Percentiles rank a stretch among this genome's conserved stretches.
These are phyloP conservation scores for Phyto melanocephala DNA, from an alignment of 2,888 invertebrate genomes.

Conservation along the genomic window DNA sequence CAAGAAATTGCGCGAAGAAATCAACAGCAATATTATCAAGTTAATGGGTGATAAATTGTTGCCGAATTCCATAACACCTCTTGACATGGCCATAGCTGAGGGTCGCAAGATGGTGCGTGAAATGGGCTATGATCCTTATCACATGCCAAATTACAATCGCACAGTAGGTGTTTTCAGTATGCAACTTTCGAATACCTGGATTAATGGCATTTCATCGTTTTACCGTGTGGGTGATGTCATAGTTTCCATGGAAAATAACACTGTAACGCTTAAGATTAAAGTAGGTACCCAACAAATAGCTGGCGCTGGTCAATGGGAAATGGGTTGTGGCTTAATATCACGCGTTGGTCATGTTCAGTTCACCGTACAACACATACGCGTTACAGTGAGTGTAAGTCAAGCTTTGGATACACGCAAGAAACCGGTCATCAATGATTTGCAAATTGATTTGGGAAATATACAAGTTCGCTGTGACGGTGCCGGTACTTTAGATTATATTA, in stretches of 20 bases:
- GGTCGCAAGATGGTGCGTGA: conserved; percentile 84
- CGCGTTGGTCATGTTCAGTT: conserved; percentile 87
- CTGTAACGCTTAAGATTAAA: conserved; percentile 81
- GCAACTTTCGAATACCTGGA: conserved; percentile 86
- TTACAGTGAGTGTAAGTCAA: conserved; percentile 85
- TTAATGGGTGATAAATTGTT: conserved; percentile 85
- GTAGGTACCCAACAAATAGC: conserved; percentile 89
- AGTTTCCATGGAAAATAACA: conserved; percentile 86
- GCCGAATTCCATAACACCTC: conserved; percentile 91
- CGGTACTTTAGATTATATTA: conserved; percentile 90
- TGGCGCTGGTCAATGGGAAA: conserved; percentile 89
- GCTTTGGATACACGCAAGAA: conserved; percentile 87
- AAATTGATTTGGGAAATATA: conserved; percentile 90
- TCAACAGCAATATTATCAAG: conserved; percentile 86
- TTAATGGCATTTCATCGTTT: conserved; percentile 89
- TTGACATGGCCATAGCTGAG: conserved; percentile 90
- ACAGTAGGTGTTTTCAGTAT: conserved; percentile 85
- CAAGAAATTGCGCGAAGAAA: conserved; percentile 85
- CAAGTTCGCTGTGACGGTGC: conserved; percentile 91
- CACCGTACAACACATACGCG: conserved; percentile 88
- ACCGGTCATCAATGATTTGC: conserved; percentile 85
- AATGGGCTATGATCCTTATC: conserved; percentile 86
- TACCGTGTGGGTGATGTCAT: conserved; percentile 89
- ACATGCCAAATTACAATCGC: conserved; percentile 86
- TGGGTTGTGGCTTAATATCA: conserved; percentile 84